Conservation (phyloP, 2,888 invertebrate species). For the Anagyrus pseudococci region DNA sequence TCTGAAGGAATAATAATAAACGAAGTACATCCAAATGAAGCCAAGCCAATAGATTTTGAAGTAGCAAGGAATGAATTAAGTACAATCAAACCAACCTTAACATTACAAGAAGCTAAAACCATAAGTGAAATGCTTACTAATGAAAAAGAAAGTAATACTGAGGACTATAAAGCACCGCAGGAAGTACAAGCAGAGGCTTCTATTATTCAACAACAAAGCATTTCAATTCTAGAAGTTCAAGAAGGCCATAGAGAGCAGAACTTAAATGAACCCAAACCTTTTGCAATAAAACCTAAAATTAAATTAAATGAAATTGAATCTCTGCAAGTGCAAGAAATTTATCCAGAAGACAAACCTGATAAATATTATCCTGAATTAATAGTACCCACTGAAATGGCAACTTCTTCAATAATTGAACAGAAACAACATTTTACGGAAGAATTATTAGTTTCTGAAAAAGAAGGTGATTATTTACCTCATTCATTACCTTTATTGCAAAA, state of each 20-base stretch:
- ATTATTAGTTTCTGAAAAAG: constrained; percentile 73
- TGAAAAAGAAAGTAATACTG: constrained; percentile 69
- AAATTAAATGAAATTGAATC: constrained; percentile 72
- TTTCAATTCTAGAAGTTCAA: constrained; percentile 72
- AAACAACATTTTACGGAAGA: constrained; percentile 72
- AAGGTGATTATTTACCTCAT: constrained; percentile 68
- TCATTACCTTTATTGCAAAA: constrained; percentile 69
- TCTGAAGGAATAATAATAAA: constrained; percentile 64
- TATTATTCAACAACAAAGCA: constrained; percentile 69
- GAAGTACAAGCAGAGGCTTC: constrained; percentile 66
- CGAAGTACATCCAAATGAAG: constrained; percentile 58
- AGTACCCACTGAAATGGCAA: constrained; percentile 80
- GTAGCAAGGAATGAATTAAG: constrained; percentile 28
- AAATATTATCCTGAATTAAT: constrained; percentile 81
- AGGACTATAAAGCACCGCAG: constrained; percentile 62
- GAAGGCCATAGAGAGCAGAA: constrained; percentile 70
- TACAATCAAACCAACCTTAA: constrained; percentile 67
- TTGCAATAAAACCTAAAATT: constrained; percentile 67
- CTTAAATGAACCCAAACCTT: constrained; percentile 64
- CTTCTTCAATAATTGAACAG: constrained; percentile 70
- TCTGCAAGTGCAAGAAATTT: constrained; percentile 72
- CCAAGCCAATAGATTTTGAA: constrained; percentile 40
- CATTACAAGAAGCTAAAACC: constrained; percentile 72
- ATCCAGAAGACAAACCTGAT: constrained; percentile 74
- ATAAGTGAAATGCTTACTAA: constrained; percentile 70